A percentile compares a stretch with the other conserved stretches of the same genome.
Evolutionary conservation across 2,888 invertebrate genomes (phyloP).

Genomic region (Sepioteuthis lessoniana): DNA sequence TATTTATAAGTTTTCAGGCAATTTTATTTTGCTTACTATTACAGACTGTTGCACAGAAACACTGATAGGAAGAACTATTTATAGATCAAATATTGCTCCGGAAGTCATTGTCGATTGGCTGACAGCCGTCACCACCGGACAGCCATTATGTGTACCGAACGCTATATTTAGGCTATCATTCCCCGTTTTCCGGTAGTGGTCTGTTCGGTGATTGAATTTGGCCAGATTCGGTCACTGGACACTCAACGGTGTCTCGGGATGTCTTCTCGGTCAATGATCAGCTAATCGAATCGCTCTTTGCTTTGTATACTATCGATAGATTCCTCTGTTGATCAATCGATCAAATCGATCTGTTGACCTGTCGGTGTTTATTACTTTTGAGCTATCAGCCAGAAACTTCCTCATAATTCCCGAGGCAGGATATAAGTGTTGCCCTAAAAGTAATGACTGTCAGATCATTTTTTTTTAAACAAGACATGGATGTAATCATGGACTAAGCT

Average conservation of each 20-base stretch:
- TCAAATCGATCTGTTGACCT: background rate
- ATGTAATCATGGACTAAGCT: too few relatives aligned
- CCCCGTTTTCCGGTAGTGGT: background rate
- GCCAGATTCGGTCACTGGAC: background rate
- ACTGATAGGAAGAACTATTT: background rate
- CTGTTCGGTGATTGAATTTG: background rate
- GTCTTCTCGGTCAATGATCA: background rate
- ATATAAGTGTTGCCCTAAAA: too few relatives aligned
- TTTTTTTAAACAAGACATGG: too few relatives aligned
- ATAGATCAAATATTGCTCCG: slow-evolving; percentile 33
- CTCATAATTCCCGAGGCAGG: background rate
- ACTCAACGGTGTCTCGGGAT: background rate
- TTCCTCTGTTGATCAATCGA: background rate
- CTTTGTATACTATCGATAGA: background rate
- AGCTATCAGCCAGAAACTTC: background rate
- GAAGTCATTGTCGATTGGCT: background rate
- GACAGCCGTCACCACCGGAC: background rate
- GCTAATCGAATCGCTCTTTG: slow-evolving; percentile 10
- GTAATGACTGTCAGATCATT: too few relatives aligned
- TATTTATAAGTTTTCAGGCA: too few relatives aligned
- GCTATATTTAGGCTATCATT: background rate
- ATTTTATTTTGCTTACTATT: too few relatives aligned
- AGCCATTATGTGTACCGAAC: background rate
- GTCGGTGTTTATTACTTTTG: background rate
- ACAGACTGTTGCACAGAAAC: background rate